Evolutionary conservation across 2,797 vertebrate species (phyloP).

Genomic region (Nasua narica): DNA sequence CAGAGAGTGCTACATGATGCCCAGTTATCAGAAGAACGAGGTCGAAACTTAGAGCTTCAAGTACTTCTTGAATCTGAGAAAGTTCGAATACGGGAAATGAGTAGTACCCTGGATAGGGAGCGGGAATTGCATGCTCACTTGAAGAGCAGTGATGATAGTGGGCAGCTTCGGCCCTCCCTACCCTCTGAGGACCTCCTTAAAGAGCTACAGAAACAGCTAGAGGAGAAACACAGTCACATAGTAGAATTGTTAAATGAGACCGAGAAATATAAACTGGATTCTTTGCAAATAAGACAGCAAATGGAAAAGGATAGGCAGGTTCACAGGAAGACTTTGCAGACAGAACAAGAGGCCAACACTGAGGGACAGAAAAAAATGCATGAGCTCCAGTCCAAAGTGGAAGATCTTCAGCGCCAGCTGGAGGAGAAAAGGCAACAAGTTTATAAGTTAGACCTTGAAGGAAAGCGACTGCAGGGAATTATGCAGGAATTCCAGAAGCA

Average conservation of each 20-base stretch:
- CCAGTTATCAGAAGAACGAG: constrained; percentile 86
- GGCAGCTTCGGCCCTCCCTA: constrained; percentile 70
- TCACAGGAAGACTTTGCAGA: constrained; percentile 82
- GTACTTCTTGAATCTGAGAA: constrained; percentile 92
- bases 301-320: constrained; percentile 89
- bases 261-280: constrained; percentile 91
- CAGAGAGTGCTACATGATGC: constrained; percentile 80
- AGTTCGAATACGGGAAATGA: constrained; percentile 88
- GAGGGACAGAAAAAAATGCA: constrained; percentile 84
- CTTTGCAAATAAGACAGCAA: constrained; percentile 84
- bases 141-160: constrained; percentile 73
- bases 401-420: constrained; percentile 88
- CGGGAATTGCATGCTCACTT: constrained; percentile 85
- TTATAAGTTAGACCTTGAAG: constrained; percentile 86
- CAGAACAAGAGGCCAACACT: constrained; percentile 87
- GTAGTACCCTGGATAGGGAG: constrained; percentile 86
- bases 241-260: constrained; percentile 90
- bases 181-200: constrained; percentile 86
- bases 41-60: constrained; percentile 86
- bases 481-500: constrained; percentile 83
- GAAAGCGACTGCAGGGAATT: constrained; percentile 86
- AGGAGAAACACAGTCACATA: constrained; percentile 89
- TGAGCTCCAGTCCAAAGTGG: constrained; percentile 83
- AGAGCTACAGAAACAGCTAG: constrained; percentile 90
- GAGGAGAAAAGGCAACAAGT: constrained; percentile 86